Base-by-base conservation (phyloP, 2,888 invertebrate species). In the Rutpela maculata region DNA sequence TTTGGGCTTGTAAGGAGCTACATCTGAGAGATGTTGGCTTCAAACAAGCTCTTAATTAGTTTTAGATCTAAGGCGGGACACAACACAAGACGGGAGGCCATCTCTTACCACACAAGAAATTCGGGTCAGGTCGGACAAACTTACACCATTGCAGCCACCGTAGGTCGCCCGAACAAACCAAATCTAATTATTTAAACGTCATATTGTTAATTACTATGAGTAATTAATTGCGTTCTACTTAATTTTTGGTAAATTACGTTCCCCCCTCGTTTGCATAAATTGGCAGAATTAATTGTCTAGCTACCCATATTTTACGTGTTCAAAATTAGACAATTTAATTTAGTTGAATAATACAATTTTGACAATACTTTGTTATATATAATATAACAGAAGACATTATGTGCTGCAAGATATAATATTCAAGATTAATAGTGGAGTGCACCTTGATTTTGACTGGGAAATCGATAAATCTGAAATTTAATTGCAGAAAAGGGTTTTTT, bases 121-220 rank as follows among this genome's bases (percentile, higher is more conserved):
- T 81, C 79, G 75, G 81, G 82, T 79, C 79, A 78, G 79, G 75
- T 78, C 67, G 71, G 69, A 70, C 75, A 77, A 82, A 78, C 78
- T 80, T 80, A 65, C 67, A 75, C 78, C 78, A 75, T 74, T 68
- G 43, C 55, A 26, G 74, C 72, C 38, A 70, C 71, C 78, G 73
- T 75, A 72, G 77, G 76, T 79, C 80, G 79, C 66, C 71, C 75
- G 63, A 50, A 76, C 75, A 72, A 74, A 78, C 80, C 75, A 80
- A 83, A 84, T 82, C 77, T 75, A 81, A 79, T 83, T 83, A 83
- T 79, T 80, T 80, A 75, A 81, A 83, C 77, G 80, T 82, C 78
- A 82, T 81, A 78, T 78, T 77, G 80, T 80, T 83, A 79, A 83
- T 81, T 81, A 79, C 73, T 38, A 50, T 66, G 62, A 26, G 71